Base-by-base conservation (phyloP, 2,113 vertebrate genomes). In the Etheostoma cragini region DNA sequence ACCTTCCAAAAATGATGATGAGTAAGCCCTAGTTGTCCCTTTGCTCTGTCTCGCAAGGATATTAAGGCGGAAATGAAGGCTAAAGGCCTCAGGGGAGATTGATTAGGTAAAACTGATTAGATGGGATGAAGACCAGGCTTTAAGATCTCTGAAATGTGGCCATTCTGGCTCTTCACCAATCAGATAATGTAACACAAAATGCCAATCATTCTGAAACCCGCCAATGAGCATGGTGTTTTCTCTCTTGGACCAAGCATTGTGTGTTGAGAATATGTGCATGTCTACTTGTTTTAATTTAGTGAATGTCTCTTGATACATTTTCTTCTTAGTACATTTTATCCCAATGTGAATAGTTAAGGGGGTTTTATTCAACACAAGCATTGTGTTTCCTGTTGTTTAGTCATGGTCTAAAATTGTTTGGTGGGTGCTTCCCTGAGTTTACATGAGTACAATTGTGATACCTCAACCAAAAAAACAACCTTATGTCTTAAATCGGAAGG, bases 1-100 rank as follows among this genome's bases (percentile, higher is more conserved):
- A 61, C 72, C 70, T 62, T 53, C 53, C n/a, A 57, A 54, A 61
- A 84, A 78, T 63, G 35, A 50, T 60, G 61, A 84, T 54, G 64
- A 78, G 63, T 82, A 64, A 69, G 56, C 21, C 42, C 13, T 1
- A 0, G 60, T 24, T 47, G 60, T 62, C 56, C 62, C 24, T 38
- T 8, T 72, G 4, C 26, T 45, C 6, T 15, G 42, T 47, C 57
- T 62, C 58, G 66, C 13, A 10, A 54, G 24, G 62, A 33, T 56
- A 70, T 74, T 63, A 33, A 63, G 61, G 60, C 6, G 15, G 5
- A 49, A 45, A 66, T 46, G 45, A 72, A 63, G 72, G 74, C 65
- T 74, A 75, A 42, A 71, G 54, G 65, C 50, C 35, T 12, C 15
- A 49, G 64, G 54, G 53, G 49, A 47, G 63, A 72, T n/a, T 45